Base-by-base conservation (phyloP, 2,113 vertebrate genomes). In the Calypte anna region DNA sequence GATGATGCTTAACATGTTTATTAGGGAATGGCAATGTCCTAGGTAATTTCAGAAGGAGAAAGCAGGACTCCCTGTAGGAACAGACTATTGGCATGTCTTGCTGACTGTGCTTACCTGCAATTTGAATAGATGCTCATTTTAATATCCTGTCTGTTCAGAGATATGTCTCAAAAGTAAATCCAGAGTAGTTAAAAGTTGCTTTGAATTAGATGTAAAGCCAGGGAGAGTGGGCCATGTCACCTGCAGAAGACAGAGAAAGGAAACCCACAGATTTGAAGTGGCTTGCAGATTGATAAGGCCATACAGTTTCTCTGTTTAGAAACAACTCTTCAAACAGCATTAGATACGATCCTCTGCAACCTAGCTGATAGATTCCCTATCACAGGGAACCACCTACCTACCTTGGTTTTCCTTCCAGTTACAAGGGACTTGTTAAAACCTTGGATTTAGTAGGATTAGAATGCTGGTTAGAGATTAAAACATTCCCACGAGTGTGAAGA, bases 401-500 rank as follows among this genome's bases (percentile, higher is more conserved):
- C 93, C 50, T 96, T 93, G 51, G 59, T 80, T 91, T 82, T 96
- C 83, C 82, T 97, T 96, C 87, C 19, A 40, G 67, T 83, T 88
- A 90, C 0, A 48, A 96, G 91, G 87, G 85, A 51, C 88, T 91
- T 82, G 69, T 94, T 96, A 96, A 95, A 97, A 86, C 83, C 38
- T 43, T 95, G 96, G 96, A 85, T 97, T 98, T 95, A 94, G 93
- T 92, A 86, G 96, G 96, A 97, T 98, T 98, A 96, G 51, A 78
- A 2, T 75, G 33, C 43, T 76, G 57, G 87, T 57, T 70, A 76
- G 82, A 96, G 95, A 97, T 97, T 92, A 95, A 96, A 97, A 92
- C 62, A 31, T 97, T 97, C 95, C 96, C 94, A 96, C 13, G 62
- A 89, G 53, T 17, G 76, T 36, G 86, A 88, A 11, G 64, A 33